Conservation (phyloP, 2,888 invertebrate species). For the Magallana nippona region DNA sequence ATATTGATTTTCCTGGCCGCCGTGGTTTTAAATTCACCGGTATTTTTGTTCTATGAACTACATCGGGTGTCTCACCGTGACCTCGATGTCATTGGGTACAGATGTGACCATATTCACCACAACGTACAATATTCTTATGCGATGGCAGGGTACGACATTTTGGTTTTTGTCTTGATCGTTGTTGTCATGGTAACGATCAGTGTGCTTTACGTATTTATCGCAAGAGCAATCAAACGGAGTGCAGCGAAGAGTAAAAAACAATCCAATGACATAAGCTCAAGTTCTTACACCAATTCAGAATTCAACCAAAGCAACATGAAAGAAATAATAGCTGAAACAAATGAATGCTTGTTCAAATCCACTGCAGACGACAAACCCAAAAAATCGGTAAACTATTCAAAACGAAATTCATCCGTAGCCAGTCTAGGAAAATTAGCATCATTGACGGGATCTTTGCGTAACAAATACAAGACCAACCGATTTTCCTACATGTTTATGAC, state of each 20-base stretch:
- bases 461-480: neutral
- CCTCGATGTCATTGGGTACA: neutral
- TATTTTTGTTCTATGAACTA: conserved; percentile 31
- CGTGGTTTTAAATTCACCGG: conserved; percentile 24
- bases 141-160: conserved; percentile 22
- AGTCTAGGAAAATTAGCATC: neutral
- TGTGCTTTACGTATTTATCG: conserved; percentile 4
- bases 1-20: conserved; percentile 8
- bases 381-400: neutral
- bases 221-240: conserved; percentile 15
- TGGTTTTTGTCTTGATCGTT: neutral
- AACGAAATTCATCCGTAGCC: neutral
- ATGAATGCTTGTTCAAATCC: neutral
- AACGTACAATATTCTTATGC: neutral
- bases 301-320: neutral
- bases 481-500: conserved; percentile 39
- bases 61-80: neutral
- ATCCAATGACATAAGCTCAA: neutral
- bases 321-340: neutral
- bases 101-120: conserved; percentile 36
- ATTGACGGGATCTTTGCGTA: neutral
- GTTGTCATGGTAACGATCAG: neutral
- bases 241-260: neutral
- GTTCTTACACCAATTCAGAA: neutral
- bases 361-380: neutral